A percentile compares a stretch with the other conserved stretches of the same genome.
Conservation (phyloP, 2,113 vertebrate species). For the Marcusenius ussheri region DNA sequence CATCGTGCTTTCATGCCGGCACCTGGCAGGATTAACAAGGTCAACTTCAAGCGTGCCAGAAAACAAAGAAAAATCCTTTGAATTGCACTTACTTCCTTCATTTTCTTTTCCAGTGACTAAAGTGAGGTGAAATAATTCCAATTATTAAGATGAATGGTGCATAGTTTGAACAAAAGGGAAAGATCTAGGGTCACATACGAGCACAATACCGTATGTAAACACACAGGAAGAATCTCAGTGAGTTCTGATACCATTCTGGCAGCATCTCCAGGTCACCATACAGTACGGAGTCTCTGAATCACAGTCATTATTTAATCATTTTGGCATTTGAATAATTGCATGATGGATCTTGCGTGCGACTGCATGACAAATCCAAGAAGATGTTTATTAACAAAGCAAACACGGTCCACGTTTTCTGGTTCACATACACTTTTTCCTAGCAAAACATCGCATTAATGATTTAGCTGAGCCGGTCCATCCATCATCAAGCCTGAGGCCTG, state of each 20-base stretch:
- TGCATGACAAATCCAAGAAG: neutral
- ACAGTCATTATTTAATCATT: neutral
- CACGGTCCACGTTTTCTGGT: neutral
- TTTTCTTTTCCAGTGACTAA: neutral
- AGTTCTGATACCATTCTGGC: neutral
- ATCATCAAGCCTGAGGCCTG: neutral
- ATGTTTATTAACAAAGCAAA: neutral
- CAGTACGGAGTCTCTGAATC: neutral
- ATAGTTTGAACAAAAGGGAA: conserved; percentile 10
- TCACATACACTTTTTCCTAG: neutral
- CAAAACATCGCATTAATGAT: neutral
- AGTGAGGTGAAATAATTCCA: neutral
- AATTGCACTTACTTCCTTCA: neutral
- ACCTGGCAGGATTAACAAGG: neutral
- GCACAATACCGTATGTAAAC: neutral
- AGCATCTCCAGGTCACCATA: neutral
- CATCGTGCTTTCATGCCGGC: neutral
- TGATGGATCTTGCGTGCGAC: neutral
- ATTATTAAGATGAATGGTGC: neutral
- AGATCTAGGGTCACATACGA: neutral
- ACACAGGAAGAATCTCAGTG: neutral
- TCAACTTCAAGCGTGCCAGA: neutral
- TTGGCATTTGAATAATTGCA: neutral
- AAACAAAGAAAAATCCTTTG: neutral
- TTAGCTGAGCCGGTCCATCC: neutral